Evolutionary conservation across 2,888 invertebrate species (phyloP).

Genomic region (Neuroscelio doddi): DNA sequence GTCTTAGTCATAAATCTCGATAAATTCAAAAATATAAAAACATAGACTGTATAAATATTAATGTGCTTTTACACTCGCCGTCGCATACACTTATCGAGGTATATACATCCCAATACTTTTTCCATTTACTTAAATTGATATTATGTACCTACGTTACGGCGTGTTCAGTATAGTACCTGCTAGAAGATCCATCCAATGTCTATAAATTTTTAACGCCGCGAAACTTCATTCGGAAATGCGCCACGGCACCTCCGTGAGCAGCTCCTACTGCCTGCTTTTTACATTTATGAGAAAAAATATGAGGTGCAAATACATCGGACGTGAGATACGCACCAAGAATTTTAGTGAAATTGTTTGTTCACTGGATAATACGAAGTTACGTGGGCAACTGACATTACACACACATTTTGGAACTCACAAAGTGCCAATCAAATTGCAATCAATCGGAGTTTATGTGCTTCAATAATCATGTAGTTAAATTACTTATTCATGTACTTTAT

Average conservation of each 20-base stretch:
- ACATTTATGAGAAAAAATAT: constrained; percentile 36
- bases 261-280: constrained; percentile 14
- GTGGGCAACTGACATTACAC: not conserved
- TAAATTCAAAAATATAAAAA: constrained; percentile 28
- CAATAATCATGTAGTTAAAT: too few relatives aligned
- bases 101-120: constrained; percentile 65
- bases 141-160: constrained; percentile 57
- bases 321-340: constrained; percentile 21
- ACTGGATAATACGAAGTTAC: constrained; percentile 1
- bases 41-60: constrained; percentile 24
- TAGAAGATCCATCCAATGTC: constrained; percentile 45
- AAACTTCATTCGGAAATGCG: constrained; percentile 38
- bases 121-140: constrained; percentile 68
- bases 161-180: constrained; percentile 22
- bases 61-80: constrained; percentile 26
- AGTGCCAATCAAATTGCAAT: too few relatives aligned
- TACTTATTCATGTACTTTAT: too few relatives aligned
- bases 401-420: too few relatives aligned
- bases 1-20: constrained; percentile 26
- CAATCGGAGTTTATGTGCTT: too few relatives aligned
- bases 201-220: constrained; percentile 49
- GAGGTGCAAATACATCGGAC: constrained; percentile 38
- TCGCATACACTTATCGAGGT: constrained; percentile 34
- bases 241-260: constrained; percentile 18
- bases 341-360: constrained; percentile 20